Conservation (phyloP, 2,797 vertebrate species). For the Antrozous pallidus region DNA sequence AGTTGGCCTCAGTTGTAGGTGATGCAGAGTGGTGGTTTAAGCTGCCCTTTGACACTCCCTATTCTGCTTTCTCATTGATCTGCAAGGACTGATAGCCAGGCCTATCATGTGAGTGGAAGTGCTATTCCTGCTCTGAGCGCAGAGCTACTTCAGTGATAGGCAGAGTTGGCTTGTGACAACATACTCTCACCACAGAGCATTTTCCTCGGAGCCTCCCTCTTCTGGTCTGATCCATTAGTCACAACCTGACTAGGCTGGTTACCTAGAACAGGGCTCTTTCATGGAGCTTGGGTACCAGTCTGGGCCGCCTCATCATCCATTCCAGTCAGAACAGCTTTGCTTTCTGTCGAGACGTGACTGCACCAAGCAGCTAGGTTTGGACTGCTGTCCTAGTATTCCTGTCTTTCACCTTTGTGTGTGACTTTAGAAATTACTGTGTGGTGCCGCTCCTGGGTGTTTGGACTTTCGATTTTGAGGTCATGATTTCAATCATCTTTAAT, state of each 20-base stretch:
- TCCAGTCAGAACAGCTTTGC: background rate
- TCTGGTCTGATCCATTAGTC: background rate
- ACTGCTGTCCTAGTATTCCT: background rate
- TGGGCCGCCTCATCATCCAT: background rate
- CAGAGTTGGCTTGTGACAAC: too few relatives aligned
- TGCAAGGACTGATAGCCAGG: background rate
- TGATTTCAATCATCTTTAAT: background rate
- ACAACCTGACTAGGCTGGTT: background rate
- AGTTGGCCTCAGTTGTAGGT: background rate
- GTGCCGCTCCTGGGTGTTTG: background rate
- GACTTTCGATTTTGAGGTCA: background rate
- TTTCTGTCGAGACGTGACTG: background rate
- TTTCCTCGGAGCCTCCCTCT: background rate
- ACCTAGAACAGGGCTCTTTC: background rate
- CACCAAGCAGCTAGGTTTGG: background rate
- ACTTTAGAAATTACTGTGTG: background rate
- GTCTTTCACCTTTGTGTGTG: background rate
- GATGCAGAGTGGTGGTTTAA: background rate
- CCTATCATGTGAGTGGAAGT: background rate
- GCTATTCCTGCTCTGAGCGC: too few relatives aligned
- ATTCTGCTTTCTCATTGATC: background rate
- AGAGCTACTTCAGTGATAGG: too few relatives aligned
- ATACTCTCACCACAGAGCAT: rapidly evolving
- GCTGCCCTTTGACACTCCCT: background rate
- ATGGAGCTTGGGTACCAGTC: background rate